These are phyloP conservation scores for Pseudorasbora parva DNA, from an alignment of 2,113 vertebrate species.

Conservation along the genomic window DNA sequence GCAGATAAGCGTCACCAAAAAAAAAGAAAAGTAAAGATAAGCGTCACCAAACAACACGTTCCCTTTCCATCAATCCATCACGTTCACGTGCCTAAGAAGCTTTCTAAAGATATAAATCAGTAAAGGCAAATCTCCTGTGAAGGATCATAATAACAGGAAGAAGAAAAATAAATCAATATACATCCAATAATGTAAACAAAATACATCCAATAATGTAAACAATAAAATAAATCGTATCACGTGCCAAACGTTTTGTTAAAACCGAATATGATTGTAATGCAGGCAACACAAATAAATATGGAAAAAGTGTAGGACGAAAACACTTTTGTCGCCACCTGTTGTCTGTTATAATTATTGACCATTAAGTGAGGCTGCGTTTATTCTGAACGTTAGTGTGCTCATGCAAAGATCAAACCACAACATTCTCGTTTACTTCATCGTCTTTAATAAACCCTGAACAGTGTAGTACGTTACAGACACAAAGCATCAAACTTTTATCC, in stretches of 20 bases:
- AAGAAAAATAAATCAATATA: no score
- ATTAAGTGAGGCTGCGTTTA: neutral
- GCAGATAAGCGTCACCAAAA: neutral
- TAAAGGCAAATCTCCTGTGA: neutral
- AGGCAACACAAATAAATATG: no score
- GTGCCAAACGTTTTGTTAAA: neutral
- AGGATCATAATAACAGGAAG: neutral
- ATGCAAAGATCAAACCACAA: neutral
- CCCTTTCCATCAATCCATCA: neutral
- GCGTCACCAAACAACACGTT: neutral
- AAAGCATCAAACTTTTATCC: slow-evolving; percentile 20
- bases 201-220: neutral
- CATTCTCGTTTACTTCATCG: neutral
- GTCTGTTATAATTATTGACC: neutral
- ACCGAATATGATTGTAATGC: neutral
- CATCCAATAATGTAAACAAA: neutral
- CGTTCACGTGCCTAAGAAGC: neutral
- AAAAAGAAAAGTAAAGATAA: neutral
- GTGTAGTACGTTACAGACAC: slow-evolving; percentile 10
- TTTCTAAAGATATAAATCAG: neutral
- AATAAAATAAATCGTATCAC: neutral
- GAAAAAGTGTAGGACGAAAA: neutral
- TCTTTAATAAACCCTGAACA: slow-evolving; percentile 34
- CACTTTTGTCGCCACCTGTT: slow-evolving; percentile 4
- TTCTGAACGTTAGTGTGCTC: neutral